A percentile compares a stretch with the other conserved stretches of the same genome.
phyloP scores from a whole-genome alignment of 1,140 invertebrate species.

The Triops cancriformis region DNA sequence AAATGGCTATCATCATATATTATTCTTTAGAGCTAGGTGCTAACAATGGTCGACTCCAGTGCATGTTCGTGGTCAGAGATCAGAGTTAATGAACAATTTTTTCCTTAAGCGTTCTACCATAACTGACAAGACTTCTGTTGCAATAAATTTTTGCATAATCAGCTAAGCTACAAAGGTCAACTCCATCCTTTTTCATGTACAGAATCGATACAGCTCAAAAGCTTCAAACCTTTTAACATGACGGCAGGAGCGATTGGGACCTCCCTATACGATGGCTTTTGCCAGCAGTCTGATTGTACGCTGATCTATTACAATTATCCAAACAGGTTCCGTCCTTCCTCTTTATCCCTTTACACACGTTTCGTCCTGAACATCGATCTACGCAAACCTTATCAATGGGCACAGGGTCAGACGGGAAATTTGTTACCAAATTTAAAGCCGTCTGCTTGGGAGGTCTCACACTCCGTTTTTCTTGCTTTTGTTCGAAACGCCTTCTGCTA shows the following conservation, averaged over 20 bases:
- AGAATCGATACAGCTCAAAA: background rate
- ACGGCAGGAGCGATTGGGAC: conserved; percentile 2
- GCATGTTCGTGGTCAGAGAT: background rate
- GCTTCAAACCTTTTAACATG: background rate
- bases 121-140: background rate
- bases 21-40: background rate
- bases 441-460: conserved; percentile 4
- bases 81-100: background rate
- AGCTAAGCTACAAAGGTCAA: background rate
- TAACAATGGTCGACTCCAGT: background rate
- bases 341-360: background rate
- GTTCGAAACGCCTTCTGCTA: background rate
- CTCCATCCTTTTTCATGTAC: background rate
- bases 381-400: background rate
- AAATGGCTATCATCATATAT: background rate
- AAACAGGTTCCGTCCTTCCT: background rate
- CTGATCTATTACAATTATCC: conserved; percentile 14
- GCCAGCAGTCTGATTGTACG: background rate
- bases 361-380: background rate
- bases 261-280: background rate
- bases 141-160: background rate
- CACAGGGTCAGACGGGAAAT: conserved; percentile 4
- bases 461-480: conserved; percentile 14
- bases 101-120: background rate
- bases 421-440: conserved; percentile 4